Percentiles rank a stretch among this genome's conserved stretches.
These are phyloP conservation scores for Parauchenoglanis punctatus DNA, from an alignment of 2,797 vertebrate genomes.

Conservation along the genomic window DNA sequence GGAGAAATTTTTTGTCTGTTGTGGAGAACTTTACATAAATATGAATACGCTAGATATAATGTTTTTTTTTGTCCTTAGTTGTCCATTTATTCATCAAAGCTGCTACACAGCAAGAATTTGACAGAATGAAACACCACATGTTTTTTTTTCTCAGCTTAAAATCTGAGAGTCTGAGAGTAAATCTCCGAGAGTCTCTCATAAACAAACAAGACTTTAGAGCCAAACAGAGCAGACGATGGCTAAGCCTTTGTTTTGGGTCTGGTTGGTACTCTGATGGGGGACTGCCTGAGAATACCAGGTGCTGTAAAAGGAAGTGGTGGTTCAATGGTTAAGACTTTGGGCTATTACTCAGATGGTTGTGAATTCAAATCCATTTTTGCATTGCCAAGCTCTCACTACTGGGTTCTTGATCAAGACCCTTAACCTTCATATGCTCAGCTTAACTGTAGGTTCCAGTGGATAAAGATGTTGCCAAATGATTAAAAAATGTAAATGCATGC, in stretches of 20 bases:
- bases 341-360: neutral
- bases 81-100: no score
- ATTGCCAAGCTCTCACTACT: neutral
- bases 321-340: neutral
- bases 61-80: neutral
- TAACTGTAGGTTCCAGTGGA: neutral
- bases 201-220: neutral
- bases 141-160: neutral
- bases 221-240: neutral
- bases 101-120: neutral
- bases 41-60: neutral
- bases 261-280: neutral
- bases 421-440: slow-evolving; percentile 3
- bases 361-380: neutral
- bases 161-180: neutral
- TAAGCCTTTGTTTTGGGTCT: neutral
- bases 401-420: neutral
- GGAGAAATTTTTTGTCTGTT: neutral
- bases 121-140: neutral
- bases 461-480: neutral
- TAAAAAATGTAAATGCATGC: neutral
- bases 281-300: neutral
- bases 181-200: neutral
- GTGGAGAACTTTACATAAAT: neutral
- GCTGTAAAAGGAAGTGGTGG: neutral